These are phyloP conservation scores for Euwallacea similis DNA, from an alignment of 1,140 invertebrate species.

Conservation along the genomic window DNA sequence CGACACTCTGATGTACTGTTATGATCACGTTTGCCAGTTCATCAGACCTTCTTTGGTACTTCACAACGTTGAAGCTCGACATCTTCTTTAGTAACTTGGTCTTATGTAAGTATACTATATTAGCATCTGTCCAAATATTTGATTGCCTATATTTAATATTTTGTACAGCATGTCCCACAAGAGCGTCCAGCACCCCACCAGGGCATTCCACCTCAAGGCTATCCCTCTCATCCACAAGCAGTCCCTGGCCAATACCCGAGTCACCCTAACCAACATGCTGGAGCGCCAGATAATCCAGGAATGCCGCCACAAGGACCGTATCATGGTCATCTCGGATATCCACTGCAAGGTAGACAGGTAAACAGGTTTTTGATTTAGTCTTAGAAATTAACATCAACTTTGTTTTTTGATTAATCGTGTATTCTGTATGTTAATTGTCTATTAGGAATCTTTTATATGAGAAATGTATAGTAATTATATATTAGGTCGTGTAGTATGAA, in stretches of 20 bases:
- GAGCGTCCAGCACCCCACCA: conserved; percentile 22
- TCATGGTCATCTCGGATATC: conserved; percentile 33
- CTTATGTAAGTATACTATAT: not conserved
- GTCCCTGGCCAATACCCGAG: conserved; percentile 23
- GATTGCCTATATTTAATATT: not conserved
- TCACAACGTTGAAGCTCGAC: too few species aligned
- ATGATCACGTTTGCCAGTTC: too few species aligned
- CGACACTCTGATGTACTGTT: too few species aligned
- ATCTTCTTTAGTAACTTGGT: too few species aligned
- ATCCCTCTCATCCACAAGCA: conserved; percentile 26
- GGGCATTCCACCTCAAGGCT: conserved; percentile 12
- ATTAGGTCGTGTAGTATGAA: too few species aligned
- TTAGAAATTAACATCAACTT: not conserved
- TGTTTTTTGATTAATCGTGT: not conserved
- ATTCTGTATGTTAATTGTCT: not conserved
- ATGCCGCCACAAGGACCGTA: conserved; percentile 39
- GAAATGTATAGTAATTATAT: not conserved
- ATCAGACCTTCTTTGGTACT: too few species aligned
- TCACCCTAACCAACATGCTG: conserved; percentile 26
- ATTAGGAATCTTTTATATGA: not conserved
- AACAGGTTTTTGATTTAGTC: conserved; percentile 1
- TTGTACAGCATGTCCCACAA: conserved; percentile 15
- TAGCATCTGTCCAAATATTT: not conserved
- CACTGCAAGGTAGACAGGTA: conserved; percentile 25
- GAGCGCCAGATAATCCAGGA: conserved; percentile 25